phyloP scores from a whole-genome alignment of 2,797 vertebrate genomes.

The Phyllotis vaccarum region DNA sequence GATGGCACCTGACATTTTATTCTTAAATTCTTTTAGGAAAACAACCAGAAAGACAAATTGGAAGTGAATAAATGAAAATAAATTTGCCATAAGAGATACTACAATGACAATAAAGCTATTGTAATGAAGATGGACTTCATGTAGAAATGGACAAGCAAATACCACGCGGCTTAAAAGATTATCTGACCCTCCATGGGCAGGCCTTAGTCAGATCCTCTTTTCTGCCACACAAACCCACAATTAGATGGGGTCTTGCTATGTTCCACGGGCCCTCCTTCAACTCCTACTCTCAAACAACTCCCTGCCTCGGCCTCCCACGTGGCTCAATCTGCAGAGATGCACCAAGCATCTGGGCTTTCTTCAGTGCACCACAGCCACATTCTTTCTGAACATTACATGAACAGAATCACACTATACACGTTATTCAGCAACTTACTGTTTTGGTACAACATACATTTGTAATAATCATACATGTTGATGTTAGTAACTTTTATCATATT shows the following conservation, averaged over 20 bases:
- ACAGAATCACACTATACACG: background rate
- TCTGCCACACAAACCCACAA: background rate
- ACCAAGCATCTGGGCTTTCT: background rate
- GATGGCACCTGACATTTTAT: background rate
- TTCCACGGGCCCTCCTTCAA: background rate
- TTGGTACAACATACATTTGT: background rate
- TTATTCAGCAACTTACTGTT: background rate
- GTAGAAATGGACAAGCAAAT: background rate
- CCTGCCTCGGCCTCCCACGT: background rate
- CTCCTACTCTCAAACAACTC: background rate
- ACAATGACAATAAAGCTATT: background rate
- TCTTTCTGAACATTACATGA: background rate
- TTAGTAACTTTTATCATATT: background rate
- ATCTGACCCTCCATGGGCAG: background rate
- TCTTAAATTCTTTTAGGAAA: slow-evolving; percentile 46
- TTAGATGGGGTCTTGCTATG: background rate
- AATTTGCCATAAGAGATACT: background rate
- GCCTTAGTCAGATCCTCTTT: background rate
- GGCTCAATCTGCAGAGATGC: background rate
- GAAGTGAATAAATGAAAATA: background rate
- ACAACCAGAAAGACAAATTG: background rate
- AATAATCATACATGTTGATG: background rate
- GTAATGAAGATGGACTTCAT: slow-evolving; percentile 17
- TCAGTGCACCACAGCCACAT: background rate
- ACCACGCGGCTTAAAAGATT: background rate